Conservation (phyloP, 2,888 invertebrate species). For the Amphipyra tragopoginis region DNA sequence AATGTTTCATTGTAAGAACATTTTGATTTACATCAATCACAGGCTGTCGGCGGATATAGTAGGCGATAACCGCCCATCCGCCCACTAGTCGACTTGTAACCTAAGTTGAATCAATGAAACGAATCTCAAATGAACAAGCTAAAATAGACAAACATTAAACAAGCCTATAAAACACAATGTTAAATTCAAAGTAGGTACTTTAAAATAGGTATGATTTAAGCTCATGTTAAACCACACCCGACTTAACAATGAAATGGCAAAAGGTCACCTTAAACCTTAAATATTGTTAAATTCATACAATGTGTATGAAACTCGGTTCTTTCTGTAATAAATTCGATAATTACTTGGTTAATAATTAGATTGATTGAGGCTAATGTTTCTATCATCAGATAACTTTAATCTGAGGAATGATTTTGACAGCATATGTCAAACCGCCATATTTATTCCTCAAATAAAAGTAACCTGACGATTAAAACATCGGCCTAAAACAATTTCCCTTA, state of each 20-base stretch:
- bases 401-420: too few species aligned
- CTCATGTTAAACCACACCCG: conserved; percentile 20
- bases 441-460: too few species aligned
- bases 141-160: conserved; percentile 19
- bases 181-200: conserved; percentile 5
- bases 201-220: conserved; percentile 32
- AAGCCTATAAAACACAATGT: conserved; percentile 30
- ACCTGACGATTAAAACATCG: too few species aligned
- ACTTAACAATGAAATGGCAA: conserved; percentile 14
- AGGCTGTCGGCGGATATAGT: conserved; percentile 65
- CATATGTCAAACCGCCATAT: too few species aligned
- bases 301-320: too few species aligned
- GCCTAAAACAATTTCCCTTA: too few species aligned
- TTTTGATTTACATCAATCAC: conserved; percentile 65
- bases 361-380: too few species aligned
- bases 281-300: not conserved
- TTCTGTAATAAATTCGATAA: too few species aligned
- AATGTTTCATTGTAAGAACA: conserved; percentile 26
- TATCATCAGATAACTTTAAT: too few species aligned
- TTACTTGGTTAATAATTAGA: too few species aligned
- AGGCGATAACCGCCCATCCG: conserved; percentile 66
- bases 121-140: conserved; percentile 27
- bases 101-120: conserved; percentile 41
- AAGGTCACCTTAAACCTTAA: not conserved
- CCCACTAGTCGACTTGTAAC: conserved; percentile 48